Evolutionary conservation across 2,113 vertebrate species (phyloP).

Genomic region (Arizona elegans): DNA sequence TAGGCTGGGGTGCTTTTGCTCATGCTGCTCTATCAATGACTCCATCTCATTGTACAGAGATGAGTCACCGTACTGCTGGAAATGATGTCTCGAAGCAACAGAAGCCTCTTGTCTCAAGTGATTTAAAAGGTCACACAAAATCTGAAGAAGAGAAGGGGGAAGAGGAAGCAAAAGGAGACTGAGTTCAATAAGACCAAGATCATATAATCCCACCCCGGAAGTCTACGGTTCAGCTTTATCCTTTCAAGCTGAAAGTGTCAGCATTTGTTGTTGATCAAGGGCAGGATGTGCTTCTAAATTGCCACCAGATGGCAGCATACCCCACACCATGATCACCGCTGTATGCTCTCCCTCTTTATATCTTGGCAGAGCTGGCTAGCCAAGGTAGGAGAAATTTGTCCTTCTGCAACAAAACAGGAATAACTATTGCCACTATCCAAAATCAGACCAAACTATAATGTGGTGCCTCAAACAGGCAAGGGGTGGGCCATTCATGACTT

Average conservation of each 20-base stretch:
- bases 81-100: neutral
- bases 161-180: neutral
- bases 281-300: neutral
- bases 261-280: neutral
- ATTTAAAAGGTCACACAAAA: neutral
- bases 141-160: neutral
- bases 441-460: neutral
- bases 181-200: neutral
- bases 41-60: neutral
- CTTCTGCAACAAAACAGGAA: neutral
- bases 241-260: neutral
- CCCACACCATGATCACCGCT: neutral
- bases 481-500: neutral
- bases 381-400: neutral
- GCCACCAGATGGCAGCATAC: slow-evolving; percentile 13
- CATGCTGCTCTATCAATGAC: neutral
- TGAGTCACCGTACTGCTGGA: neutral
- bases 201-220: neutral
- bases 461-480: neutral
- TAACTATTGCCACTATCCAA: neutral
- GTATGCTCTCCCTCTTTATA: neutral
- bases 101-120: neutral
- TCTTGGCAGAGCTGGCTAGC: neutral
- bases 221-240: neutral
- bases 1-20: neutral